Percentiles rank a stretch among this genome's conserved stretches.
Conservation (phyloP, 2,797 vertebrate genomes). For the Enteromius fasciolatus region DNA sequence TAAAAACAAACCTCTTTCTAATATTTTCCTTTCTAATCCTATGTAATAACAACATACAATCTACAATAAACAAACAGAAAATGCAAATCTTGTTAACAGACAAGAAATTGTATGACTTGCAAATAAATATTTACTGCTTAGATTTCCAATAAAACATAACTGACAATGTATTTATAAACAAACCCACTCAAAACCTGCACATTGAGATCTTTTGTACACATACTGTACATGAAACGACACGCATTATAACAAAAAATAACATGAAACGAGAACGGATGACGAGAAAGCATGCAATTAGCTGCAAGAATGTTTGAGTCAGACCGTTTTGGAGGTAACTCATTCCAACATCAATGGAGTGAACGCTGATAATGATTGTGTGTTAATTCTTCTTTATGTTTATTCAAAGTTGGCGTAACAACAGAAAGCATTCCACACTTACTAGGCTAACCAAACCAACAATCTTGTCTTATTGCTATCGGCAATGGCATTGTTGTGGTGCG, state of each 20-base stretch:
- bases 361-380: conserved; percentile 27
- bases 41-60: not conserved
- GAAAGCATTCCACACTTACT: conserved; percentile 23
- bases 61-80: not conserved
- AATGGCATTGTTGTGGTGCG: conserved; percentile 24
- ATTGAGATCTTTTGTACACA: not conserved
- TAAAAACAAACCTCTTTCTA: conserved; percentile 1
- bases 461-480: conserved; percentile 33
- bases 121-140: not conserved
- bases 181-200: not conserved
- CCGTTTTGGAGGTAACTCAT: conserved; percentile 9
- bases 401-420: conserved; percentile 28
- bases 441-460: conserved; percentile 33
- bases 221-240: not conserved
- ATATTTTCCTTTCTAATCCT: not conserved
- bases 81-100: not conserved
- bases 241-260: not conserved
- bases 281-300: conserved; percentile 3
- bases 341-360: conserved; percentile 20
- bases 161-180: not conserved
- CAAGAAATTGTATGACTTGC: not conserved
- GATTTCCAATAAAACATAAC: not conserved
- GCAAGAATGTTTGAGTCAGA: conserved; percentile 17
- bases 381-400: conserved; percentile 9
- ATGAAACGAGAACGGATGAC: not conserved